Base-by-base conservation (phyloP, 2,797 vertebrate species). In the Melanotaenia nigrans region DNA sequence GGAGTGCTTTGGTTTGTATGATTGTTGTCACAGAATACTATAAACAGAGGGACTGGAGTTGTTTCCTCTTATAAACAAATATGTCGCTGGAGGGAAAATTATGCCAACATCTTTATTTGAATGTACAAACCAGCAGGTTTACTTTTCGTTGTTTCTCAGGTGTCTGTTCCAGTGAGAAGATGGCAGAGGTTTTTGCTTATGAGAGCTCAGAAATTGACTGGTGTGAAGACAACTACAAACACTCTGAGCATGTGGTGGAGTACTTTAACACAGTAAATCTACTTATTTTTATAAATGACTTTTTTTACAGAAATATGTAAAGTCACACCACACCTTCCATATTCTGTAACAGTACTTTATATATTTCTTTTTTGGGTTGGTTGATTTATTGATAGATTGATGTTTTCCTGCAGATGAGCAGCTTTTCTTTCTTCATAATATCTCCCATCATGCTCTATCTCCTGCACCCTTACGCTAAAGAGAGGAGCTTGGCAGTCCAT, bases 201-300 rank as follows among this genome's bases (percentile, higher is more conserved):
- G 93, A 96, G 84, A 99, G 97, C 16, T 96, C 98, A 0, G 96
- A 98, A 16, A 79, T 99, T 20, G 98, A 99, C 89, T 99, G 97
- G 97, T 99, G 98, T 0, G 98, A 99, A 83, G 90, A 90, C 82
- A 99, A 99, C 92, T 99, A 97, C 58, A 93, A 68, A 82, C 89
- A 93, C 85, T 99, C 96, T 0, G 87, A 94, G 1, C 78, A 96
- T 68, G 95, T 99, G 0, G 97, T 95, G 0, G 97, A 99, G 85
- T 98, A 95, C 89, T 99, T 97, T 84, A 99, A 99, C 91, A 98
- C 97, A 32, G 97, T 99, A 86, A 94, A 94, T 13, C 45, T 57
- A 30, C 54, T 36, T 36, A 36, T 36, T 33, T n/a, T 14, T 5
- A 47, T 10, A 11, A 64, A 58, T 9, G 18, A 25, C 47, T 47